Percentiles rank a stretch among this genome's conserved stretches.
These are phyloP conservation scores for Ridgeia piscesae DNA, from an alignment of 1,140 invertebrate species.

Conservation along the genomic window DNA sequence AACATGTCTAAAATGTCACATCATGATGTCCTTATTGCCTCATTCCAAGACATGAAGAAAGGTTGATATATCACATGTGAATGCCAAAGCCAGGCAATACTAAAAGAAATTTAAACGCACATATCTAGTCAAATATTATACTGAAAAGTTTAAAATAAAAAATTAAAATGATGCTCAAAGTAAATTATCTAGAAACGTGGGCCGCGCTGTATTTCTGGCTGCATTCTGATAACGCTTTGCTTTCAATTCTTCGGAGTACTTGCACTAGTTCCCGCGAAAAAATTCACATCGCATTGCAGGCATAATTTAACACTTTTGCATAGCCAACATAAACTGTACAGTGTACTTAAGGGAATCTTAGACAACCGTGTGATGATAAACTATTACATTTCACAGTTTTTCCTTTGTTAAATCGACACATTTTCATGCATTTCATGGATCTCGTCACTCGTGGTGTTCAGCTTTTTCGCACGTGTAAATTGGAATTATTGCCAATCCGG, in stretches of 20 bases:
- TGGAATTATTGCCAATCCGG: neutral
- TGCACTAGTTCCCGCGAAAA: neutral
- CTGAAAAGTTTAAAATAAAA: too few relatives aligned
- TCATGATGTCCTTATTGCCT: neutral
- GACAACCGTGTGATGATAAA: neutral
- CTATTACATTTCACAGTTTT: neutral
- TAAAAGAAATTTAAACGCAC: too few relatives aligned
- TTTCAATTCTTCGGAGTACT: neutral
- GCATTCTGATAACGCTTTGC: neutral
- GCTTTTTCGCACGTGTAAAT: neutral
- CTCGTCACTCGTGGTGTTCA: neutral
- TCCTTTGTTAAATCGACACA: neutral
- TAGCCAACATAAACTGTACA: neutral
- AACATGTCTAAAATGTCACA: neutral
- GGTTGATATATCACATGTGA: too few relatives aligned
- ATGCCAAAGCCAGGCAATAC: too few relatives aligned
- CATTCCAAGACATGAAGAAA: neutral
- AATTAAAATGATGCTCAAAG: neutral
- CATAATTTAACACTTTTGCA: neutral
- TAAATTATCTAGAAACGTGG: neutral
- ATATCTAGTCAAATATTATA: too few relatives aligned
- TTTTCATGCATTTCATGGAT: neutral
- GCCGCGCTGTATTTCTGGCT: neutral
- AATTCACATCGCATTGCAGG: neutral
- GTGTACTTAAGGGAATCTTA: neutral